Evolutionary conservation across 1,140 invertebrate species (phyloP).

Genomic region (Aplysia californica): DNA sequence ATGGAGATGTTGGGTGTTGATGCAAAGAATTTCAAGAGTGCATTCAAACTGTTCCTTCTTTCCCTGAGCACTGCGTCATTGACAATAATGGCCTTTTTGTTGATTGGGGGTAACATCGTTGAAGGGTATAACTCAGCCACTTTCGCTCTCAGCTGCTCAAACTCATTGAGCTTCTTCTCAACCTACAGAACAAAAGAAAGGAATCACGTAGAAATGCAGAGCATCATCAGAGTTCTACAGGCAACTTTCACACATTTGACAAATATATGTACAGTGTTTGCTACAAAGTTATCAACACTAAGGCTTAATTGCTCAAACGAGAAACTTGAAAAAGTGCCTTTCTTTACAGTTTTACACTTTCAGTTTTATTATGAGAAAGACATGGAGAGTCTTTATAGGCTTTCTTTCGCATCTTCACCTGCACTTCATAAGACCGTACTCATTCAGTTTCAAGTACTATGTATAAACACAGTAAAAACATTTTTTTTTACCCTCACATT

Average conservation of each 20-base stretch:
- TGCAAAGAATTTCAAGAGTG: conserved; percentile 46
- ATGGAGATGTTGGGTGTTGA: conserved; percentile 36
- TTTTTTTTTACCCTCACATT: too few relatives aligned
- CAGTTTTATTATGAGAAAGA: too few relatives aligned
- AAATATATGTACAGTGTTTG: not conserved
- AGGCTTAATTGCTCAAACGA: too few relatives aligned
- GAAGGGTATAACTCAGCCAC: conserved; percentile 46
- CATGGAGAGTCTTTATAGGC: too few relatives aligned
- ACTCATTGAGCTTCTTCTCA: conserved; percentile 48
- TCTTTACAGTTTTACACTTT: too few relatives aligned
- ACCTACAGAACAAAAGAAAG: conserved; percentile 35
- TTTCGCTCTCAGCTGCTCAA: conserved; percentile 50
- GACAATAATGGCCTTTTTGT: conserved; percentile 47
- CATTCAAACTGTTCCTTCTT: conserved; percentile 40
- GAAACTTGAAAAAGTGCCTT: too few relatives aligned
- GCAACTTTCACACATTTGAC: not conserved
- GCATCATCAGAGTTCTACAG: not conserved
- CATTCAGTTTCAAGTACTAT: too few relatives aligned
- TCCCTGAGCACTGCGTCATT: conserved; percentile 42
- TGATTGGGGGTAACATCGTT: conserved; percentile 47
- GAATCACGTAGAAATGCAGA: not conserved
- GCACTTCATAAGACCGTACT: too few relatives aligned
- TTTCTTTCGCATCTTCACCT: too few relatives aligned
- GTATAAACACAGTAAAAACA: too few relatives aligned
- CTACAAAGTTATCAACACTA: too few relatives aligned